These are phyloP conservation scores for Uria aalge DNA, from an alignment of 2,113 vertebrate species.

Conservation along the genomic window DNA sequence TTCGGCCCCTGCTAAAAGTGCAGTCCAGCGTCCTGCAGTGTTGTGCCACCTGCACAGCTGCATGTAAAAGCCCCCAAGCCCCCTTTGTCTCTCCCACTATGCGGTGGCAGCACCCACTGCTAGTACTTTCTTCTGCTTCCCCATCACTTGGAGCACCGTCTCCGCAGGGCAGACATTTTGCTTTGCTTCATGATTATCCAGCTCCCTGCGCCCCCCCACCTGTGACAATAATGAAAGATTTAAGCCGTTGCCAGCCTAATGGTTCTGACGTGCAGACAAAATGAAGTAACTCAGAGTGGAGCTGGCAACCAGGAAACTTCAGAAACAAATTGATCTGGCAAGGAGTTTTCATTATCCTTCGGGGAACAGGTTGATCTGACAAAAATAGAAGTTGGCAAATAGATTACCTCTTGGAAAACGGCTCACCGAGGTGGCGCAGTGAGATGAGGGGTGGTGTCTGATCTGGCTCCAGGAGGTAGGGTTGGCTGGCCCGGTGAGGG, in stretches of 20 bases:
- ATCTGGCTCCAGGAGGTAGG: neutral
- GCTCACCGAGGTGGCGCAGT: neutral
- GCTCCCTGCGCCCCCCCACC: neutral
- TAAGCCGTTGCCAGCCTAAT: constrained; percentile 27
- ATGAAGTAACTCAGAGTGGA: constrained; percentile 36
- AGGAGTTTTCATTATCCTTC: constrained; percentile 52
- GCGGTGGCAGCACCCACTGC: neutral
- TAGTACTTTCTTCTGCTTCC: neutral
- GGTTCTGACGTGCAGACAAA: constrained; percentile 48
- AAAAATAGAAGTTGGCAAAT: constrained; percentile 63
- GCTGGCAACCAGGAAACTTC: constrained; percentile 52
- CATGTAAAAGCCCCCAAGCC: neutral
- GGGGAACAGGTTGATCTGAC: constrained; percentile 60
- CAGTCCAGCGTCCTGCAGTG: neutral
- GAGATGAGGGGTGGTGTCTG: neutral
- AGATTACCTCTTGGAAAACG: constrained; percentile 14
- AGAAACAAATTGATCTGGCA: constrained; percentile 64
- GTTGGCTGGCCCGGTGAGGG: neutral
- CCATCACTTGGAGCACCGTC: neutral
- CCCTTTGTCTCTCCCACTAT: neutral
- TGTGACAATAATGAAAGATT: neutral
- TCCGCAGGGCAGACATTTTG: neutral
- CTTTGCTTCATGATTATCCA: neutral
- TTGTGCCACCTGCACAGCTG: neutral
- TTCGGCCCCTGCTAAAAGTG: neutral